Base-by-base conservation (phyloP, 1,140 invertebrate genomes). In the Sminthurides bifidus region DNA sequence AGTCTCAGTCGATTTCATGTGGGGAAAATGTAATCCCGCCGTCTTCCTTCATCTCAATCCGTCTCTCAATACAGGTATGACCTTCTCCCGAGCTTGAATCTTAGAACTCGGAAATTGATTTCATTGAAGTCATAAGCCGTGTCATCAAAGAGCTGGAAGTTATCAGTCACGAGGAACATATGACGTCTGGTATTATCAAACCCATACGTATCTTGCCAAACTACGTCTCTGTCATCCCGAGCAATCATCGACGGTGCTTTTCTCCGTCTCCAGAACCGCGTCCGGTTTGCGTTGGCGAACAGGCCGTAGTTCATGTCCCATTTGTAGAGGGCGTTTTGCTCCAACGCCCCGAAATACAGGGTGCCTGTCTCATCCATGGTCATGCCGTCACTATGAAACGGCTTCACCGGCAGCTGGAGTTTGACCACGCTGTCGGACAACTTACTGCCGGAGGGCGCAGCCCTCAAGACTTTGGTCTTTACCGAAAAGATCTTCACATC, bases 151-250 rank as follows among this genome's bases (percentile, higher is more conserved):
- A 79, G 81, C 59, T 78, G 78, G 26, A 83, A 62, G n/a, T 75
- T 71, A 66, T 83, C 84, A 2, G 81, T 73, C 3, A 82, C 73
- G 3, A 81, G 76, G 68, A 77, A 83, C 0, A 83, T 65, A 58
- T 75, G 75, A 8, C 80, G 81, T 24, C 73, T 66, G n/a, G n/a
- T n/a, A 37, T 76, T 72, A 65, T 84, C 81, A 60, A 83, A 80
- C 4, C 76, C 76, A 64, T 84, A 83, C n/a, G 76, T 76, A 58
- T 81, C 79, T 0, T 81, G 76, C 82, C 82, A 85, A 65, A 83
- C 79, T 65, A 83, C 77, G 40, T 77, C 75, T 26, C 72, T 75
- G 4, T 76, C 71, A 67, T 82, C 80, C 46, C 76, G 71, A 3
- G 79, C 76, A 40, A 83, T 77, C 23, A 81, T 48, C 12, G 30